Evolutionary conservation across 2,888 invertebrate genomes (phyloP), one percentile per base, ranked within the genome.

Genomic region (Crepidodera aurea): DNA sequence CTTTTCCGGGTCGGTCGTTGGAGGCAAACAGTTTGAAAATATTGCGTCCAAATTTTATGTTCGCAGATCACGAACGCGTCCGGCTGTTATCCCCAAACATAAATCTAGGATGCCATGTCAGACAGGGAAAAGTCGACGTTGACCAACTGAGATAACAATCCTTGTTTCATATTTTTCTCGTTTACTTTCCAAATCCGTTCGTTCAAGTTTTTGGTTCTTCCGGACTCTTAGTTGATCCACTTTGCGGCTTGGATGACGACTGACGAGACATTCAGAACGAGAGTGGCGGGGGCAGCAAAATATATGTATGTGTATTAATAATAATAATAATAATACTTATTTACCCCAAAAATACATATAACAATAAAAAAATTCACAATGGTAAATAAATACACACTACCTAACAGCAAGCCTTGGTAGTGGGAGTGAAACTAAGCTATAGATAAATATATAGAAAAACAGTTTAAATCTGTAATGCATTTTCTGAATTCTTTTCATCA

Each of bases 51-150:
- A 66, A 68, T 69, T 69, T 72, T 72, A 71, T 66, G 71, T 69
- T 71, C 64, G 29, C 74, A 71, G 72, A 72, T 75, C 76, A 76
- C 77, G 76, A 73, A 71, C 71, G 63, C 71, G 71, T 72, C 72
- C 71, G 67, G 67, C 71, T 68, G 73, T 76, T 75, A 74, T 74
- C 75, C 75, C 57, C 56, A 62, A 64, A 73, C 71, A 77, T 76
- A 75, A 76, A 77, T 75, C 74, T 69, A 74, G 71, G 72, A 74
- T 68, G 73, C 67, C 72, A 74, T 75, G 74, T 75, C 75, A 74
- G 74, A 77, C 73, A 68, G 69, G 70, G 69, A 65, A 48, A 54
- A 58, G 60, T 48, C 51, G 58, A 71, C 73, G 67, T 73, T 73
- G 73, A 70, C 71, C 74, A 69, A 71, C 69, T 68, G 68, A 67